Evolutionary conservation across 23 tunicate species (phyloP).

Genomic region (Ciona savignyi): DNA sequence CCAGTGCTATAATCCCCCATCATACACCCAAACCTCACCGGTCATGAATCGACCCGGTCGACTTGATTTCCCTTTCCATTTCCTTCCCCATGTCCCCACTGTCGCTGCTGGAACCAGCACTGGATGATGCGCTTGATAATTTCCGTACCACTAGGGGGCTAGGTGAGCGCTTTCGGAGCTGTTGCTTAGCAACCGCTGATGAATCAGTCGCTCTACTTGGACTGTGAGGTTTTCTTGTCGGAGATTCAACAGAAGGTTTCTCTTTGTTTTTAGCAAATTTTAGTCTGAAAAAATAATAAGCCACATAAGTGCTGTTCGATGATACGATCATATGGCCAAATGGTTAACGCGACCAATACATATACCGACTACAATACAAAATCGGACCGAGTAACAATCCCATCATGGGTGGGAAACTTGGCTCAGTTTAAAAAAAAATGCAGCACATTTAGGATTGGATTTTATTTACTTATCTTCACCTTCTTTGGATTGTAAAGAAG

Average conservation of each 20-base stretch:
- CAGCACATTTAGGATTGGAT: no score
- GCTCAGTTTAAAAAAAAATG: no score
- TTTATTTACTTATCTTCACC: no score
- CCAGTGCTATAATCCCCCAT: no score
- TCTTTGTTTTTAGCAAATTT: not conserved
- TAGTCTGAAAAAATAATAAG: not conserved
- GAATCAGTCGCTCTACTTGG: not conserved
- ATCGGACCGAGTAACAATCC: no score
- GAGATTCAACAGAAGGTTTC: not conserved
- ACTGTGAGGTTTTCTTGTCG: not conserved
- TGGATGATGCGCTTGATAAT: not conserved
- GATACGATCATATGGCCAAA: no score
- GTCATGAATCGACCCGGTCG: conserved; percentile 76
- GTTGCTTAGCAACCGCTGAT: not conserved
- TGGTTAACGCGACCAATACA: no score
- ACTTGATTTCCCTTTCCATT: conserved; percentile 44
- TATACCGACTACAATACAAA: no score
- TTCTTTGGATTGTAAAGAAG: no score
- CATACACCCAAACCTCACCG: conserved; percentile 11
- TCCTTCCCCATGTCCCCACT: conserved; percentile 35
- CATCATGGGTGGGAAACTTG: no score
- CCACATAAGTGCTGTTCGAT: no score
- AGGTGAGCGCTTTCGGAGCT: not conserved
- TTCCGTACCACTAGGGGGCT: conserved; percentile 1
- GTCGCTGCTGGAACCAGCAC: not conserved